Evolutionary conservation across 1,140 invertebrate genomes (phyloP), one percentile per base, ranked within the genome.

Genomic region (Temnothorax nylanderi): DNA sequence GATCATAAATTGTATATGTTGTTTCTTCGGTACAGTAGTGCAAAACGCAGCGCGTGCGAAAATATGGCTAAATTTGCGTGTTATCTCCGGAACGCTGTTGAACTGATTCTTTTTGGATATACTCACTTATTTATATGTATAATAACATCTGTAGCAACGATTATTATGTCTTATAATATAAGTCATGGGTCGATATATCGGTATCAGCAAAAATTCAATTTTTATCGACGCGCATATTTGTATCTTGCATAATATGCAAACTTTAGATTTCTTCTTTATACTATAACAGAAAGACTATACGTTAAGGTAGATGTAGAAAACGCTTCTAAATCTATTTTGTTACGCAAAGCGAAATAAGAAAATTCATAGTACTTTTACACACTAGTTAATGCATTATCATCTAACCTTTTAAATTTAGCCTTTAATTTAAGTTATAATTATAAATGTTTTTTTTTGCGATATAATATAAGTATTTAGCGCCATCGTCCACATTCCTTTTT

Each of bases 51-150:
- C 58, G 21, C 32, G 44, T 21, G 21, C 74, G 34, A 78, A 78
- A 64, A 54, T 64, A 10, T 54, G 51, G 8, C 8, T 60, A 47
- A 75, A 84, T 84, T 58, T 60, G 26, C 54, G n/a, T 34, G 13
- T 82, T 74, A 74, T 82, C 18, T 72, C n/a, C n/a, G 7, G 49
- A 49, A 60, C 5, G 11, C 4, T 11, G 13, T 74, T 49, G 41
- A 82, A 74, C 54, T 21, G 51, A 49, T 26, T 74, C 5, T 47
- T 44, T 21, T 21, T 4, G 6, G 3, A 44, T 16, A 18, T 11
- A 71, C 13, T 51, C n/a, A 13, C 2, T 54, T 80, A 69, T 54
- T 54, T 71, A 51, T 51, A 47, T 54, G 51, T 54, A n/a, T 18
- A 80, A 67, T 41, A 58, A 41, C 37, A 11, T 75, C 7, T 16